Conservation (phyloP, 2,888 invertebrate genomes). For the Andrena haemorrhoa region DNA sequence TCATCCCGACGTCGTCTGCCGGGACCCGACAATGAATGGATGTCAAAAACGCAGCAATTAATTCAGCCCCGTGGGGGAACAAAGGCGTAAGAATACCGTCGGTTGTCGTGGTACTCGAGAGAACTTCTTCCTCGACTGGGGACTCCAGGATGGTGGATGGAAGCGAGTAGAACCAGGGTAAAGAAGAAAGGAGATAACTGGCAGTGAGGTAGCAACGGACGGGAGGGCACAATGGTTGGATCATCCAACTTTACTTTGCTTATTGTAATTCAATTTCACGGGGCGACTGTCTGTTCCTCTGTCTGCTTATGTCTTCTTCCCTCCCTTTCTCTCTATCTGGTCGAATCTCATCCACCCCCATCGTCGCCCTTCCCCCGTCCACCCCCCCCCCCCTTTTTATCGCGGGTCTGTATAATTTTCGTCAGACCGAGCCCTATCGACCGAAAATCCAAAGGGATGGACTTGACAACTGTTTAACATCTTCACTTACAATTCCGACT, state of each 20-base stretch:
- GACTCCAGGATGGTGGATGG: constrained; percentile 61
- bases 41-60: constrained; percentile 84
- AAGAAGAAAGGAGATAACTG: constrained; percentile 72
- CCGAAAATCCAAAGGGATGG: constrained; percentile 73
- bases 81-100: constrained; percentile 82
- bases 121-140: constrained; percentile 79
- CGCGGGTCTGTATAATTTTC: constrained; percentile 50
- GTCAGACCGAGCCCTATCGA: constrained; percentile 69
- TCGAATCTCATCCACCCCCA: constrained; percentile 8
- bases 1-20: constrained; percentile 76
- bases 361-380: neutral
- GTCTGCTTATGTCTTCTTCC: constrained; percentile 59
- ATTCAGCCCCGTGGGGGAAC: constrained; percentile 80
- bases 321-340: neutral
- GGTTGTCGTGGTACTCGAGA: constrained; percentile 76
- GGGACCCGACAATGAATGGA: constrained; percentile 80
- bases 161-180: constrained; percentile 64
- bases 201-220: constrained; percentile 77
- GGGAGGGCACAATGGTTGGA: constrained; percentile 79
- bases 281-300: constrained; percentile 74
- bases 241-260: constrained; percentile 82
- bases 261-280: constrained; percentile 83
- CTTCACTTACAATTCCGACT: constrained; percentile 73
- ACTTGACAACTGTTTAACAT: constrained; percentile 82
- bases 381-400: constrained; percentile 19